A percentile compares a stretch with the other conserved stretches of the same genome.
Conservation (phyloP, 2,888 invertebrate genomes). For the Polyploca ridens region DNA sequence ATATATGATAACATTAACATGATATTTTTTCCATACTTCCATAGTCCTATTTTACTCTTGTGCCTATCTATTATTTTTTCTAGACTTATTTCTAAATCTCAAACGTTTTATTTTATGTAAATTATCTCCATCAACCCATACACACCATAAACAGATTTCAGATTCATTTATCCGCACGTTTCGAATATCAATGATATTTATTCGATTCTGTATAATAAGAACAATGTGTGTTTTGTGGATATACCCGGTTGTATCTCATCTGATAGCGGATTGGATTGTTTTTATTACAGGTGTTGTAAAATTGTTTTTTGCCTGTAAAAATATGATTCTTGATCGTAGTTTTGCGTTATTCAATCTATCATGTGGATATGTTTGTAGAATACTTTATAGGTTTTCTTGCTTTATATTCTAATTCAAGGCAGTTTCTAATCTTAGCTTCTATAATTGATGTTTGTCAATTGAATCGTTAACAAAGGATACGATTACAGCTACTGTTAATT, state of each 20-base stretch:
- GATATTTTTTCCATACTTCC: no score
- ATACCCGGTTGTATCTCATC: slow-evolving; percentile 48
- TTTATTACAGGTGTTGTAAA: slow-evolving; percentile 32
- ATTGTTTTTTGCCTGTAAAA: slow-evolving; percentile 21
- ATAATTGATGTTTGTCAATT: neutral
- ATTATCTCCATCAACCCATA: slow-evolving; percentile 25
- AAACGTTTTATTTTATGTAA: slow-evolving; percentile 21
- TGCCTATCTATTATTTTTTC: no score
- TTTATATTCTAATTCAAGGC: neutral
- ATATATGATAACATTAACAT: no score
- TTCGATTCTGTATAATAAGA: slow-evolving; percentile 35
- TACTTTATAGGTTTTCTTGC: neutral
- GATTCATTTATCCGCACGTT: slow-evolving; percentile 38
- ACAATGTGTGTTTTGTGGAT: slow-evolving; percentile 45
- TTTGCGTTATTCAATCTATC: neutral
- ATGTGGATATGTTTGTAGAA: neutral
- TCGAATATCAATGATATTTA: slow-evolving; percentile 49
- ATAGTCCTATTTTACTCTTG: no score
- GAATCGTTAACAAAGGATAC: neutral
- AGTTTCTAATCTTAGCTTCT: neutral
- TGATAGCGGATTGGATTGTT: slow-evolving; percentile 59
- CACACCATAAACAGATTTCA: slow-evolving; percentile 16
- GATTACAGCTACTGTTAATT: neutral
- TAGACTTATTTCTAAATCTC: no score
- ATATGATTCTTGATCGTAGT: slow-evolving; percentile 26